These are phyloP conservation scores for Rhodophaea formosa DNA, from an alignment of 2,888 invertebrate species.

Conservation along the genomic window DNA sequence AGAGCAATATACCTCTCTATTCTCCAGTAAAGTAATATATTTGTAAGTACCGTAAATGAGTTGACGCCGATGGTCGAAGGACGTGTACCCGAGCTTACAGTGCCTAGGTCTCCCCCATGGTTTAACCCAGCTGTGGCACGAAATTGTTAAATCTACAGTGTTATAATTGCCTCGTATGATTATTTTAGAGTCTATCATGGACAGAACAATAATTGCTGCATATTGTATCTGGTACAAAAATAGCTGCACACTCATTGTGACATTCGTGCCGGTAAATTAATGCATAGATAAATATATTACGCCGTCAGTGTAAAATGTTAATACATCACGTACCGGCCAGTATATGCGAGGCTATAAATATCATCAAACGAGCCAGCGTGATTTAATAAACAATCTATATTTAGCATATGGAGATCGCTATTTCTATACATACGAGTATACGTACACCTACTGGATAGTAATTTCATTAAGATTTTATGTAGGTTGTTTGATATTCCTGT, in stretches of 20 bases:
- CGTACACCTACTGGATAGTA: neutral
- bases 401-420: neutral
- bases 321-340: neutral
- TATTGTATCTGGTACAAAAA: neutral
- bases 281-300: neutral
- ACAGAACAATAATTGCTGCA: too few relatives aligned
- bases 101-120: too few relatives aligned
- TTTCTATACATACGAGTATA: neutral
- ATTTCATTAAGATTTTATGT: neutral
- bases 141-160: too few relatives aligned
- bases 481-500: neutral
- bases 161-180: too few relatives aligned
- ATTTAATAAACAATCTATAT: neutral
- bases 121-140: too few relatives aligned
- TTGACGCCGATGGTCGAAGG: neutral
- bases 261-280: neutral
- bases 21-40: too few relatives aligned
- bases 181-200: too few relatives aligned
- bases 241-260: neutral
- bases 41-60: neutral
- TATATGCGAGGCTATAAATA: neutral
- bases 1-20: too few relatives aligned
- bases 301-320: neutral
- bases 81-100: too few relatives aligned
- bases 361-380: neutral